Evolutionary conservation across 2,888 invertebrate genomes (phyloP), one percentile per base, ranked within the genome.

Genomic region (Abrostola triplasia): DNA sequence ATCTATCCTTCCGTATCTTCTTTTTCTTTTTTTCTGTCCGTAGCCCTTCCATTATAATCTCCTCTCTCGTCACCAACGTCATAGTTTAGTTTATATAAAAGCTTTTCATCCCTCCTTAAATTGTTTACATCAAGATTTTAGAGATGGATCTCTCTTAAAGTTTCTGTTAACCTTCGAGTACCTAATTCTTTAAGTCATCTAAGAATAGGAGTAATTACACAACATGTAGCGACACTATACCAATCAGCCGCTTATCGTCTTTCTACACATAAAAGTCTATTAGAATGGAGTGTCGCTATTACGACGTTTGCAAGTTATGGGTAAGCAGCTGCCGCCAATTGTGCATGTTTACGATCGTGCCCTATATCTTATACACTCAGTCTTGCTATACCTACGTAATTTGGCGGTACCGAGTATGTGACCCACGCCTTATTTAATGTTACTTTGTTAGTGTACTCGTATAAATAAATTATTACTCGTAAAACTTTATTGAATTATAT

Each of bases 271-370:
- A 54, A 61, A 61, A 49, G 50, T 57, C 64, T 51, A 52, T 68
- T 54, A 55, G 59, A 57, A 64, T 42, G 11, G 56, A 49, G 48
- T 54, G 24, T 40, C 11, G 47, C 51, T 68, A 68, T 73, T 47
- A 49, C 53, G 51, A 59, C 51, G 42, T 50, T 53, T 65, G 70
- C 53, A 63, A 60, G 70, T 74, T 63, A 74, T 65, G 58, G 62
- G 11, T 65, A 41, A 65, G 52, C 74, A 72, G 61, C 65, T 69
- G 70, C 35, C 69, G 50, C 65, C 69, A 69, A 65, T 74, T 63
- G 65, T 67, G n/a, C 49, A 64, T 64, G 50, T 74, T 73, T 74
- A 73, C 52, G 75, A 65, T 36, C 49, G 9, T 58, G 62, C 41
- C 62, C 47, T 55, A 55, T 54, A 65, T 74, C 47, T 48, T 47